These are phyloP conservation scores for Epinotia bilunana DNA, from an alignment of 2,888 invertebrate genomes.

Conservation along the genomic window DNA sequence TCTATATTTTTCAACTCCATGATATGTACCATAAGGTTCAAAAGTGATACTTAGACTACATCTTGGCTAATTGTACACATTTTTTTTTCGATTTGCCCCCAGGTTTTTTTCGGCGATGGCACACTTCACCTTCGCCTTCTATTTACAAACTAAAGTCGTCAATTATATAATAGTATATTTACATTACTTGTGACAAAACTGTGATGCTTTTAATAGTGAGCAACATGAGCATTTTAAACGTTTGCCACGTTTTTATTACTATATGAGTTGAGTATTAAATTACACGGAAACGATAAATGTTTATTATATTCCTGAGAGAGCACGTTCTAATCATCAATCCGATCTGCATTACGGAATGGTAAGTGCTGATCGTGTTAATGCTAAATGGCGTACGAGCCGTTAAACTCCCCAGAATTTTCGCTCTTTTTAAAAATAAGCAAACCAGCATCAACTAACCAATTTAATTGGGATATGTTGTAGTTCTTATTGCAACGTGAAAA, in stretches of 20 bases:
- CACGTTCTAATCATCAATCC: conserved; percentile 46
- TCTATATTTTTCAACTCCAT: no score
- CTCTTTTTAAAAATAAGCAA: background rate
- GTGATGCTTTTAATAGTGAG: background rate
- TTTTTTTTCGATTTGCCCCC: no score
- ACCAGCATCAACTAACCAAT: background rate
- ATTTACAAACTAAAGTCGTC: no score
- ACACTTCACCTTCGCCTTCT: no score
- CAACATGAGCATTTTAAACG: background rate
- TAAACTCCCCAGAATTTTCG: background rate
- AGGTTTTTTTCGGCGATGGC: no score
- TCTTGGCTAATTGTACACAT: no score
- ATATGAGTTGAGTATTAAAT: background rate
- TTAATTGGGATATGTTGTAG: background rate
- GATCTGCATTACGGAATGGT: conserved; percentile 47
- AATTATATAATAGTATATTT: no score
- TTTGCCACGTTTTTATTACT: background rate
- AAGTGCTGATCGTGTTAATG: background rate
- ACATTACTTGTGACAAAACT: background rate
- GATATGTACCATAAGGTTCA: no score
- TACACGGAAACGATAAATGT: conserved; percentile 37
- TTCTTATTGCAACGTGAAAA: background rate
- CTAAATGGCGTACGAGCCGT: conserved; percentile 1
- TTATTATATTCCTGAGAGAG: conserved; percentile 32
- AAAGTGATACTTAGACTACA: no score